These are phyloP conservation scores for Galaxea fascicularis DNA, from an alignment of 92 coral and sea anemone genomes.

Conservation along the genomic window DNA sequence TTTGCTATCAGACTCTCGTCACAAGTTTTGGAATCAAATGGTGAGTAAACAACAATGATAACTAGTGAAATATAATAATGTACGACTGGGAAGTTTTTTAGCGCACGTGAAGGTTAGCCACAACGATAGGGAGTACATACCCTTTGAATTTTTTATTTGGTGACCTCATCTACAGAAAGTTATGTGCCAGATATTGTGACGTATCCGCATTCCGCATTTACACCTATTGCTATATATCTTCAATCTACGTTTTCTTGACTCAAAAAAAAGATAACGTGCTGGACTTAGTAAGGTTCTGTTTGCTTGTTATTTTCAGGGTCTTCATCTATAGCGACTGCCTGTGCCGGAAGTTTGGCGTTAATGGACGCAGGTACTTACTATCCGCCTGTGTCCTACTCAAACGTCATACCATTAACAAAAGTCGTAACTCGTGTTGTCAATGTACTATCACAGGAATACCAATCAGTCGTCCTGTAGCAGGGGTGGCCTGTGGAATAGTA, in stretches of 20 bases:
- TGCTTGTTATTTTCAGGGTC: conserved; percentile 90
- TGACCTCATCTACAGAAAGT: no score
- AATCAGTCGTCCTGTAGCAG: conserved; percentile 86
- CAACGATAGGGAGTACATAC: no score
- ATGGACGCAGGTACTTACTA: conserved; percentile 92
- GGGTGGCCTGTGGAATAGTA: conserved; percentile 95
- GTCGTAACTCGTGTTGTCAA: neutral
- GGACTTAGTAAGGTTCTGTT: no score
- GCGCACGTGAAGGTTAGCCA: no score
- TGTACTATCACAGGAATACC: conserved; percentile 80
- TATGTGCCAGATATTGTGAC: no score
- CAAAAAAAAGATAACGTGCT: no score
- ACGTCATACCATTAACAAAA: neutral
- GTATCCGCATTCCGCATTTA: no score
- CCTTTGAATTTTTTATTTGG: no score
- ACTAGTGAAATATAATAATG: no score
- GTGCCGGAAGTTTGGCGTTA: conserved; percentile 97
- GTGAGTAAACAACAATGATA: conserved; percentile 46
- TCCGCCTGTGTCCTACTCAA: neutral
- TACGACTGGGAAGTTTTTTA: no score
- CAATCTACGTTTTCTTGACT: no score
- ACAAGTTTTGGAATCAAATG: conserved; percentile 95
- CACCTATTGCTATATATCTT: no score
- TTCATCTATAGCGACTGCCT: conserved; percentile 95
- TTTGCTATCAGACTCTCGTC: conserved; percentile 90